These are phyloP conservation scores for Fundulus diaphanus DNA, from an alignment of 2,797 vertebrate genomes.

Conservation along the genomic window DNA sequence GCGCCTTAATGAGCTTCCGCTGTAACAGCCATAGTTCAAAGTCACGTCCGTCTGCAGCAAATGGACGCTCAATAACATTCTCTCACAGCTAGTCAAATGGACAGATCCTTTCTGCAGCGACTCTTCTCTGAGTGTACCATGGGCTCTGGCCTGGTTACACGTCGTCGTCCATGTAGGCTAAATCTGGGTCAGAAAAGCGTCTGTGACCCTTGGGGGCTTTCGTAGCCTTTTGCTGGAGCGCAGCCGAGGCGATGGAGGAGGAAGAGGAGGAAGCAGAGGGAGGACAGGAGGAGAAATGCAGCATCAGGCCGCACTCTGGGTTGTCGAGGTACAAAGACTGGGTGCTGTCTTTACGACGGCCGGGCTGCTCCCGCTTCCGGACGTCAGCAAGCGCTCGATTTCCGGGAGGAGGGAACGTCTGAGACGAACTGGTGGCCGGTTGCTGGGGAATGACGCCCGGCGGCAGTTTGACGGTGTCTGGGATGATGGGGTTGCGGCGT, in stretches of 20 bases:
- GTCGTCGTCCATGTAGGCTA: conserved; percentile 77
- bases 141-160: conserved; percentile 37
- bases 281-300: conserved; percentile 67
- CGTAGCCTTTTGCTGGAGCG: conserved; percentile 33
- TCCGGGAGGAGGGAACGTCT: conserved; percentile 22
- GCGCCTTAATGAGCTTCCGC: conserved; percentile 29
- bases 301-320: conserved; percentile 64
- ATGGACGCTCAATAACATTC: neutral
- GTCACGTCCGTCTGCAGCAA: conserved; percentile 3
- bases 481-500: conserved; percentile 87
- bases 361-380: conserved; percentile 81
- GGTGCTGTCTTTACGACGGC: conserved; percentile 87
- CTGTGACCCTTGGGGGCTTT: conserved; percentile 70
- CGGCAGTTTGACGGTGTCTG: conserved; percentile 88
- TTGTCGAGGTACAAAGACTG: conserved; percentile 86
- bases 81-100: conserved; percentile 3
- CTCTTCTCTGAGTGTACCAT: neutral
- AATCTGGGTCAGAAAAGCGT: conserved; percentile 89
- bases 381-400: conserved; percentile 45
- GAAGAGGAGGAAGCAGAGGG: conserved; percentile 59
- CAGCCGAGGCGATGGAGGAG: conserved; percentile 62
- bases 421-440: neutral
- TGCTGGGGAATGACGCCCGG: conserved; percentile 72
- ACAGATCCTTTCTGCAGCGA: neutral
- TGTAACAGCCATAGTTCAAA: conserved; percentile 22